A percentile compares a stretch with the other conserved stretches of the same genome.
Conservation (phyloP, 2,888 invertebrate species). For the Drosophila setosimentum region DNA sequence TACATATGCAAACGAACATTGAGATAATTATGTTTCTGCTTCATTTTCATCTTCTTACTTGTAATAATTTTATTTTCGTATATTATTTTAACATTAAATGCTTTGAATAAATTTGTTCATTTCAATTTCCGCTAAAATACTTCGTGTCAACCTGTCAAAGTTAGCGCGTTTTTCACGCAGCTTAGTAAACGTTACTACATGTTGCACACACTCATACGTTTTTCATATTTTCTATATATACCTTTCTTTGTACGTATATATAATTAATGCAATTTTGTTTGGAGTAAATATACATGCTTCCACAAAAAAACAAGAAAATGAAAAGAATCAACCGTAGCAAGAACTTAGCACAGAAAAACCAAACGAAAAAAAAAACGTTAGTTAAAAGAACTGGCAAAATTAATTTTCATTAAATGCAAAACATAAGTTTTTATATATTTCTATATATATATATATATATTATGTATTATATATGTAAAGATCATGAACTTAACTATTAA, state of each 20-base stretch:
- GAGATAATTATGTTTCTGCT: conserved; percentile 1
- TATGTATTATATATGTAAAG: conserved; percentile 35
- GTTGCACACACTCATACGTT: conserved; percentile 11
- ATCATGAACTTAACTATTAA: conserved; percentile 48
- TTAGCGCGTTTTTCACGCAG: conserved; percentile 15
- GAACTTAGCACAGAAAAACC: conserved; percentile 16
- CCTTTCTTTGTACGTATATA: not conserved
- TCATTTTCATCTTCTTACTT: conserved; percentile 18
- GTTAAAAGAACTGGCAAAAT: conserved; percentile 37
- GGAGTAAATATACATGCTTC: conserved; percentile 41
- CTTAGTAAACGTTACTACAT: conserved; percentile 32
- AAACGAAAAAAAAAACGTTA: conserved; percentile 16
- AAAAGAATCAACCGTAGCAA: conserved; percentile 12
- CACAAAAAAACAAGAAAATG: conserved; percentile 13
- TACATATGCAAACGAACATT: conserved; percentile 11
- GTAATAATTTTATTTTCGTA: conserved; percentile 18
- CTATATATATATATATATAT: conserved; percentile 17
- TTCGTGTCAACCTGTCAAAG: conserved; percentile 12
- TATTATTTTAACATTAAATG: conserved; percentile 50
- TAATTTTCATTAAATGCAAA: conserved; percentile 62
- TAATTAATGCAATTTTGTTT: conserved; percentile 16
- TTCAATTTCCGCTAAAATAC: conserved; percentile 54
- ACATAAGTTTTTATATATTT: conserved; percentile 32
- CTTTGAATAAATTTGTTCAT: conserved; percentile 41
- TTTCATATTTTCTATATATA: conserved; percentile 5